Conservation (phyloP, 2,888 invertebrate species). For the Parnassius orleans region DNA sequence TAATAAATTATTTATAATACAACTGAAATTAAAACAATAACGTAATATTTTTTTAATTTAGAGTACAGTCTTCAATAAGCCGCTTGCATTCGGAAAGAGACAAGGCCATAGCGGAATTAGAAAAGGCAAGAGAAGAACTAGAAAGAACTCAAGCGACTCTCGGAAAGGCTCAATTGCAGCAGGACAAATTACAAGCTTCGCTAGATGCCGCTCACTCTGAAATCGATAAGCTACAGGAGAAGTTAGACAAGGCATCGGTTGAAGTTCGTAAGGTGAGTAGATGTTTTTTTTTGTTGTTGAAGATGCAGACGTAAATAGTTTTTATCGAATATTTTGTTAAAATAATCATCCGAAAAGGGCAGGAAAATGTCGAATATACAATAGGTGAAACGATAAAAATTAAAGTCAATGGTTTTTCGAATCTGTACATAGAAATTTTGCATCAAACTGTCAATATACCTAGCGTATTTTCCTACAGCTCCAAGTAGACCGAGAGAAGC, state of each 20-base stretch:
- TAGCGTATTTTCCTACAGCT: slow-evolving; percentile 66
- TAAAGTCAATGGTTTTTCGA: no score
- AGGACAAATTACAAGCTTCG: slow-evolving; percentile 93
- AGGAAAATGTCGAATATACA: no score
- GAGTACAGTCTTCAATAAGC: slow-evolving; percentile 90
- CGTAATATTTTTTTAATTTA: slow-evolving; percentile 29
- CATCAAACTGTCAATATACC: no score
- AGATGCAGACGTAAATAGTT: no score
- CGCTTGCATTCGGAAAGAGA: slow-evolving; percentile 94
- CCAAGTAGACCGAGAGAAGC: slow-evolving; percentile 95
- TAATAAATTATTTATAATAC: no score
- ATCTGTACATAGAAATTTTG: no score
- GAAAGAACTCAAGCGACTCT: slow-evolving; percentile 94
- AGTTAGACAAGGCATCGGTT: slow-evolving; percentile 89
- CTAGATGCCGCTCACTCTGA: slow-evolving; percentile 95
- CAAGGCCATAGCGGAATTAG: slow-evolving; percentile 90
- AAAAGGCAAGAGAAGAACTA: slow-evolving; percentile 92
- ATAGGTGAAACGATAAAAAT: no score
- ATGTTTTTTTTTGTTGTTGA: no score
- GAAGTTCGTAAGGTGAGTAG: slow-evolving; percentile 90
- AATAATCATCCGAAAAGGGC: no score
- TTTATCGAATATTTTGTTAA: no score
- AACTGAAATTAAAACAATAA: no score
- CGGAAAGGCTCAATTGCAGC: slow-evolving; percentile 94
- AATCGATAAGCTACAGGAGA: slow-evolving; percentile 93